phyloP scores from a whole-genome alignment of 2,888 invertebrate species.

The Campoplex nolae region DNA sequence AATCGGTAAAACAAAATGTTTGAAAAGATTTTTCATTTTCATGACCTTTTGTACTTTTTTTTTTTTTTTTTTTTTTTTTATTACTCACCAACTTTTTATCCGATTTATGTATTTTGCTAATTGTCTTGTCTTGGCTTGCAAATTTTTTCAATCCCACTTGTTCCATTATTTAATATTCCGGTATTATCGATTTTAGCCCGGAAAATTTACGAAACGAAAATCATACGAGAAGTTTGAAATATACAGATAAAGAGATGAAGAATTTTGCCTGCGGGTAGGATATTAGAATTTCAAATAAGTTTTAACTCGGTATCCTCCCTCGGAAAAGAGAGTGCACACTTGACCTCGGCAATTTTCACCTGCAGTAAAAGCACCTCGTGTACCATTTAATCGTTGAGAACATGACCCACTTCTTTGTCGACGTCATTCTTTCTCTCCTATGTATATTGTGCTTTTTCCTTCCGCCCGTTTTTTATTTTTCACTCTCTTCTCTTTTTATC shows the following conservation, averaged over 20 bases:
- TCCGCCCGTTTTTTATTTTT: neutral
- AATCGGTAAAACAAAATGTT: neutral
- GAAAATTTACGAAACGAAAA: neutral
- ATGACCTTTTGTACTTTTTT: neutral
- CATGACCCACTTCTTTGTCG: conserved; percentile 73
- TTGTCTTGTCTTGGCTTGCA: neutral
- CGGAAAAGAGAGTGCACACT: conserved; percentile 27
- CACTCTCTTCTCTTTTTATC: neutral
- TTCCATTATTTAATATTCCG: neutral
- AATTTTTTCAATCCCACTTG: neutral
- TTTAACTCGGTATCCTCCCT: neutral
- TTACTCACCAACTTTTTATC: no score
- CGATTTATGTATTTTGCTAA: no score
- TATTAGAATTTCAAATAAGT: conserved; percentile 30
- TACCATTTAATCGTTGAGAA: conserved; percentile 66
- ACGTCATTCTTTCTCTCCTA: conserved; percentile 33
- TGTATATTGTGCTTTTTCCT: conserved; percentile 20
- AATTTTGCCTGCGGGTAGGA: neutral
- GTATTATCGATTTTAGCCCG: neutral
- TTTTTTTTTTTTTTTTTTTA: neutral
- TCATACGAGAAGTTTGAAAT: conserved; percentile 4
- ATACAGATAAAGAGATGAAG: neutral
- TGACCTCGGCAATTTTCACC: conserved; percentile 58
- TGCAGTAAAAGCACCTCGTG: conserved; percentile 41
- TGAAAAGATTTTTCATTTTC: neutral